Base-by-base conservation (phyloP, 2,888 invertebrate species). In the Carcina quercana region DNA sequence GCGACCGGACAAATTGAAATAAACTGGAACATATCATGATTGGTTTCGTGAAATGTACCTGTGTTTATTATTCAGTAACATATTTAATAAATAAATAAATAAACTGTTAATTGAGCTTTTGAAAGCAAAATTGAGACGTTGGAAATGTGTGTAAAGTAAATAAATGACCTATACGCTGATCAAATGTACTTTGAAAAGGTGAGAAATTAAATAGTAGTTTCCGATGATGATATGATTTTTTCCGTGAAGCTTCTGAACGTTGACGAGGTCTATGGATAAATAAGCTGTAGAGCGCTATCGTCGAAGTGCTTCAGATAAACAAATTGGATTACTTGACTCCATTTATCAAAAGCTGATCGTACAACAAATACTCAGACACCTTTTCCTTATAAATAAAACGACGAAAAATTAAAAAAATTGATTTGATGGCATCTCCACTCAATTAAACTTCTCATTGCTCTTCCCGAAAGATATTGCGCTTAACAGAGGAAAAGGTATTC, bases 301-400 rank as follows among this genome's bases (percentile, higher is more conserved):
- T 42, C 42, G 46, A 45, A 56, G 52, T 49, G 46, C 51, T 53
- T 40, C 43, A 53, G 59, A 57, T 53, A 60, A 62, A 61, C 53
- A 65, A 66, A 68, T 64, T 64, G 57, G 56, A 50, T 57, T 52
- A 54, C 49, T 54, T 52, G 42, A 41, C 43, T 52, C 37, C 42
- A 50, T 53, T 53, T 59, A 53, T 53, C 45, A 47, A 43, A 53
- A 57, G 44, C 59, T 54, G 40, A 48, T 53, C 42, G 47, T 45
- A 20, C 20, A 20, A 20, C 3, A 20, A 5, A 25, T 11, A 8
- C 13, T 6, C 8, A 3, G 8, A 3, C 12, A 25, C 6, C 8
- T 5, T 2, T 12, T 6, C 2, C 12, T 2, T 25, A 25, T 2
- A 25, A 13, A 28, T 8, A 19, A 19, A 11, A n/a, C 10, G n/a